These are phyloP conservation scores for Scolanthus callimorphus DNA, from an alignment of 92 coral and sea anemone species.

Conservation along the genomic window DNA sequence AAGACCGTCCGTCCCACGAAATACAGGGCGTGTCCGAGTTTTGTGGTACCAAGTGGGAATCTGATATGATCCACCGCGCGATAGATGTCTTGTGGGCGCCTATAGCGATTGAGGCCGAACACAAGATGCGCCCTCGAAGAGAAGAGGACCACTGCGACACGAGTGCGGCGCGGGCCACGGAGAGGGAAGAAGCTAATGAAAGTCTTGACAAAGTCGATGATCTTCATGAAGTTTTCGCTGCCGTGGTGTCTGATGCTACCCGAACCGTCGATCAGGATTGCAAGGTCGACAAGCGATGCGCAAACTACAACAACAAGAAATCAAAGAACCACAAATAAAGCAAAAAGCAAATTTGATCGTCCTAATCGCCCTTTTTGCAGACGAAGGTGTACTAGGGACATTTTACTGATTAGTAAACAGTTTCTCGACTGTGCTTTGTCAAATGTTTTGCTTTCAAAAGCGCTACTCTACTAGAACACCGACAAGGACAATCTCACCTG, in stretches of 20 bases:
- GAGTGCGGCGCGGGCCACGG: slow-evolving; percentile 40
- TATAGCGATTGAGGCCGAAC: slow-evolving; percentile 63
- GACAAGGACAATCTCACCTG: no score
- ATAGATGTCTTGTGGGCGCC: slow-evolving; percentile 16
- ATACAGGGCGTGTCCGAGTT: slow-evolving; percentile 31
- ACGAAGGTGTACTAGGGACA: no score
- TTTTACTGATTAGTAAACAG: no score
- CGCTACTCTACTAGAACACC: no score
- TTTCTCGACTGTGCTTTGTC: no score
- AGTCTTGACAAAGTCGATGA: slow-evolving; percentile 63
- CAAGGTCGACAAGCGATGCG: slow-evolving; percentile 59
- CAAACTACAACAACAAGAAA: slow-evolving; percentile 65
- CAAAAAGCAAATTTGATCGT: no score
- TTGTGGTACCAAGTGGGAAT: slow-evolving; percentile 43
- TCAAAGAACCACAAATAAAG: no score
- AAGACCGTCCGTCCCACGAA: slow-evolving; percentile 31
- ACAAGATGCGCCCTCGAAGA: slow-evolving; percentile 51
- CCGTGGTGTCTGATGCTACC: slow-evolving; percentile 60
- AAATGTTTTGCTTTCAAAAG: no score
- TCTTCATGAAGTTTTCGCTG: slow-evolving; percentile 50
- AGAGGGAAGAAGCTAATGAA: slow-evolving; percentile 66
- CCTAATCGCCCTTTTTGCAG: no score
- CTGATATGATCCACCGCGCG: slow-evolving; percentile 25
- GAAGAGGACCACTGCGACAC: slow-evolving; percentile 72
- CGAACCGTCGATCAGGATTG: slow-evolving; percentile 73